These are phyloP conservation scores for Tribolium castaneum DNA, from an alignment of 1,140 invertebrate species.

Conservation along the genomic window DNA sequence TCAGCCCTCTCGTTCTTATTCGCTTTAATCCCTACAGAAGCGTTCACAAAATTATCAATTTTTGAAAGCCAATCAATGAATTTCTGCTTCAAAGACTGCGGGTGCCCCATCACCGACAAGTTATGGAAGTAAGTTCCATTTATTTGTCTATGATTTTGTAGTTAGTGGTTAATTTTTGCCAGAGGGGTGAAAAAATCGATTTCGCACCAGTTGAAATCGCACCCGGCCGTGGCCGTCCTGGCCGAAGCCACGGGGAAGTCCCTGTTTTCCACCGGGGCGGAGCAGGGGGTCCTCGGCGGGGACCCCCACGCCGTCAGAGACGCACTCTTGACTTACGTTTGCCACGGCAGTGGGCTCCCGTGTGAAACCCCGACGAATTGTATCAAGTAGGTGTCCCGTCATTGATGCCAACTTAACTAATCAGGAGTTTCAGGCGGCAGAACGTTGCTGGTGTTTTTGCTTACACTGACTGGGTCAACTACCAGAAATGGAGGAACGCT, in stretches of 20 bases:
- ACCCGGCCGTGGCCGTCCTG: slow-evolving; percentile 72
- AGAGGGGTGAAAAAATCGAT: slow-evolving; percentile 58
- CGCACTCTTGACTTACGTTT: slow-evolving; percentile 83
- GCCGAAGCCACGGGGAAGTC: slow-evolving; percentile 56
- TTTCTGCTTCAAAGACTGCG: slow-evolving; percentile 88
- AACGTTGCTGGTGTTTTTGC: slow-evolving; percentile 80
- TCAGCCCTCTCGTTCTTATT: slow-evolving; percentile 86
- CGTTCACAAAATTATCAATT: slow-evolving; percentile 67
- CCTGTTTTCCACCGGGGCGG: slow-evolving; percentile 57
- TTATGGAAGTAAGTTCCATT: slow-evolving; percentile 66
- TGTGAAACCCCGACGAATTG: slow-evolving; percentile 67
- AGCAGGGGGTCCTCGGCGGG: slow-evolving; percentile 50
- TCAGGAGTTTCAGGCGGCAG: slow-evolving; percentile 69
- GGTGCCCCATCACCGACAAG: slow-evolving; percentile 79
- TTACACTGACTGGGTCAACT: slow-evolving; percentile 80
- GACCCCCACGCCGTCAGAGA: slow-evolving; percentile 80
- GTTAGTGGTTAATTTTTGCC: slow-evolving; percentile 1
- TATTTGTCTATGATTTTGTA: background rate
- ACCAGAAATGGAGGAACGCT: slow-evolving; percentile 73
- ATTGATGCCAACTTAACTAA: background rate
- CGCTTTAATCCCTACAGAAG: slow-evolving; percentile 74
- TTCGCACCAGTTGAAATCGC: slow-evolving; percentile 67
- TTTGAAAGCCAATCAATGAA: slow-evolving; percentile 82
- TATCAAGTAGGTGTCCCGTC: slow-evolving; percentile 52
- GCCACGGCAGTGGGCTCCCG: slow-evolving; percentile 82